Evolutionary conservation across 2,797 vertebrate genomes (phyloP).

Genomic region (Sorex maritimensis): DNA sequence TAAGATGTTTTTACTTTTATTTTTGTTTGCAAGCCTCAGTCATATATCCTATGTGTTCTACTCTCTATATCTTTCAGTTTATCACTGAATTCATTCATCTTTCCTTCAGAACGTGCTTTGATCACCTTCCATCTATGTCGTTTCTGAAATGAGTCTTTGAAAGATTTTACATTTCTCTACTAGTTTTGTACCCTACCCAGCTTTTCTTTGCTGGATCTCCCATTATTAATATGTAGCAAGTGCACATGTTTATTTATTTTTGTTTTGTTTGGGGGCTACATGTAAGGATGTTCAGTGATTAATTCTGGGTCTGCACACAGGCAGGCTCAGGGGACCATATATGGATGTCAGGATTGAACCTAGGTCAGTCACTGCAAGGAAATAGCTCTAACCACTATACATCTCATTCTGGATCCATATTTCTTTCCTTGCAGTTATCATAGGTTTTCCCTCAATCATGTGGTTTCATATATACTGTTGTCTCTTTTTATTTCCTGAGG

Average conservation of each 20-base stretch:
- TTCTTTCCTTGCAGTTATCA: too few species aligned
- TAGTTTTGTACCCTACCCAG: too few species aligned
- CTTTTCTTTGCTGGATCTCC: not conserved
- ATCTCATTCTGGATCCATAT: too few species aligned
- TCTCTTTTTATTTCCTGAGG: not conserved
- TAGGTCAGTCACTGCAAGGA: too few species aligned
- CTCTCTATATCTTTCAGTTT: rapidly evolving
- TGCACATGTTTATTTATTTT: too few species aligned
- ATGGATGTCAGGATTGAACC: too few species aligned
- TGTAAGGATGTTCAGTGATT: too few species aligned
- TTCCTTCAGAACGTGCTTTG: not conserved
- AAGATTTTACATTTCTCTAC: not conserved
- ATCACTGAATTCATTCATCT: not conserved
- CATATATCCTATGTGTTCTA: rapidly evolving
- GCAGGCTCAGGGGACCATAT: not conserved
- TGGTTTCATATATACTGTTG: too few species aligned
- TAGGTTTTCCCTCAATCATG: not conserved
- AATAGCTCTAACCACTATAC: too few species aligned
- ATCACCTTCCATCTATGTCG: not conserved
- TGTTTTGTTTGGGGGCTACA: too few species aligned
- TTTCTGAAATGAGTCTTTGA: not conserved
- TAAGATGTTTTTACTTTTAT: not conserved
- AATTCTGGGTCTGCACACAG: rapidly evolving
- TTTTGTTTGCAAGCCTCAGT: not conserved
- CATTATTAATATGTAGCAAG: not conserved